Base-by-base conservation (phyloP, 2,113 vertebrate genomes). In the Ramphastos sulfuratus region DNA sequence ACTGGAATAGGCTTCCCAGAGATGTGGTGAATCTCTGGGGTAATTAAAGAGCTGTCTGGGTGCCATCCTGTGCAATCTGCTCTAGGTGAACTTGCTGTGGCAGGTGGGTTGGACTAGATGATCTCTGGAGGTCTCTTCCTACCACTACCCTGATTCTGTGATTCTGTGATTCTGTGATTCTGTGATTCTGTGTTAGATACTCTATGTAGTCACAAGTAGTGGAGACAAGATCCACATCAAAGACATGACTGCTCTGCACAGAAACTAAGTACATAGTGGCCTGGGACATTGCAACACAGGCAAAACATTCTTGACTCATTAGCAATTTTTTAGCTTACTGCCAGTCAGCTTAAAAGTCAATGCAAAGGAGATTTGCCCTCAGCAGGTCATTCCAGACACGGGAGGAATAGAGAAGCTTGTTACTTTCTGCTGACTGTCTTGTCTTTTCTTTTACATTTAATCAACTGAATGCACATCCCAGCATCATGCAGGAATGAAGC, bases 371-470 rank as follows among this genome's bases (percentile, higher is more conserved):
- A 54, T 60, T 12, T 50, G 46, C 46, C 21, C 2, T 0, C 0
- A 66, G 42, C 12, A 77, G 23, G 27, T 44, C 0, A 37, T 82
- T 77, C 52, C 46, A 66, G 39, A 93, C 14, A 39, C 37, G n/a
- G 18, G 25, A 55, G 58, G 31, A 76, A 42, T 2, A 78, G n/a
- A 58, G 39, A 82, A 60, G 13, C 7, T 27, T 64, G 46, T 42
- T 83, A 15, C 12, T 50, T 55, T 21, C 37, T 55, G 15, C 27
- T 44, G 2, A 16, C 0, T 0, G 12, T 46, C 48, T 56, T 77
- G 37, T 58, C 7, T 50, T 78, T 69, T 59, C n/a, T 60, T 59
- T 59, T 44, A 39, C 17, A 39, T 12, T 21, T 78, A 39, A 54
- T 24, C 17, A 20, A 10, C 19, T 65, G 37, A 80, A 39, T 15